Percentiles rank a stretch among this genome's conserved stretches.
Evolutionary conservation across 2,797 vertebrate genomes (phyloP).

Genomic region (Gymnopithys bicolor): DNA sequence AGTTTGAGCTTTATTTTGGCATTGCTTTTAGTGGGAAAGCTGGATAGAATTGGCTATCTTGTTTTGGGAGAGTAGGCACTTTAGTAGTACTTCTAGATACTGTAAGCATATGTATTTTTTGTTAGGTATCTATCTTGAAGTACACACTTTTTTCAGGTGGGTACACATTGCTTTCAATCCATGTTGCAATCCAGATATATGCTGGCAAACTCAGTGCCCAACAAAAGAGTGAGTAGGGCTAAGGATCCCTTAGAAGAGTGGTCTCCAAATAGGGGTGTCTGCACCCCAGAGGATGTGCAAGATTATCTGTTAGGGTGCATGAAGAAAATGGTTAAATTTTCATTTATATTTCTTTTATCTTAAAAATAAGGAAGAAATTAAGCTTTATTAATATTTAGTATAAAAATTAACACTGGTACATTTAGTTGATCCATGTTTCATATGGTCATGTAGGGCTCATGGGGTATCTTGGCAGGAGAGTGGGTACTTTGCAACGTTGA

Average conservation of each 20-base stretch:
- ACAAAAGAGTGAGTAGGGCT: background rate
- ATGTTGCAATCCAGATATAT: background rate
- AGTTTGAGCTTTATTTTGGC: background rate
- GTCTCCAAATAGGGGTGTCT: background rate
- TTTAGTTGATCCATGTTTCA: background rate
- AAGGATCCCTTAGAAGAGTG: background rate
- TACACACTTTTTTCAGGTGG: background rate
- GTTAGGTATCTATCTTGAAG: background rate
- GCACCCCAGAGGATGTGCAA: background rate
- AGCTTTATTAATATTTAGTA: background rate
- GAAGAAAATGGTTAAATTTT: background rate
- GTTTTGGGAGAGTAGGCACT: background rate
- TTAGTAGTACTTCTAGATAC: background rate
- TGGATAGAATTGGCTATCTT: background rate
- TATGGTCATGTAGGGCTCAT: background rate
- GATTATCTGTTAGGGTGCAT: fast-evolving
- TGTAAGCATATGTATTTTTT: background rate
- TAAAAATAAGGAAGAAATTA: background rate
- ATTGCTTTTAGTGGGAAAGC: background rate
- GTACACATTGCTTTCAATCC: background rate
- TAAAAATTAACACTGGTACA: background rate
- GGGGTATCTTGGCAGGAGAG: background rate
- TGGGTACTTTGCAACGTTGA: fast-evolving
- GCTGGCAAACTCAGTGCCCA: background rate
- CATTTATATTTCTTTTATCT: background rate